These are phyloP conservation scores for Meandrina meandrites DNA, from an alignment of 92 coral and sea anemone species.

Conservation along the genomic window DNA sequence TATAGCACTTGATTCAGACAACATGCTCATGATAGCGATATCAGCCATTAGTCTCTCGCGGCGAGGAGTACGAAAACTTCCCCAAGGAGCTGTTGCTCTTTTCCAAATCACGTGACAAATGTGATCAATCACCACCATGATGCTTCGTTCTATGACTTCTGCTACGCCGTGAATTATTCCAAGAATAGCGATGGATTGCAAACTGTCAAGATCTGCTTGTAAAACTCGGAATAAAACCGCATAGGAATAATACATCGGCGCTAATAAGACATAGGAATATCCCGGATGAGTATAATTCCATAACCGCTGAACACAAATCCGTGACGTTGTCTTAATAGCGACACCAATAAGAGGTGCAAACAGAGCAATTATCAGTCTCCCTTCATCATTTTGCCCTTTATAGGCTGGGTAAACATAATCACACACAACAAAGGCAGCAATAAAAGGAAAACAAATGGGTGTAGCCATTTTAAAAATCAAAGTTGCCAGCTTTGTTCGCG, in stretches of 20 bases:
- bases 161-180: constrained; percentile 28
- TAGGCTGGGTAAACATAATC: too few relatives aligned
- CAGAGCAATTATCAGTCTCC: too few relatives aligned
- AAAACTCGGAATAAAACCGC: constrained; percentile 20
- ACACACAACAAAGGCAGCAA: too few relatives aligned
- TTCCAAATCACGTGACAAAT: constrained; percentile 4
- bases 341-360: too few relatives aligned
- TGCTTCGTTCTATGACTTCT: constrained; percentile 31
- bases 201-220: constrained; percentile 9
- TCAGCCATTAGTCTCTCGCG: constrained; percentile 48
- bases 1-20: constrained; percentile 35
- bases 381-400: too few relatives aligned
- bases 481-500: background rate
- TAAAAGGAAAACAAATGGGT: too few relatives aligned
- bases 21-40: constrained; percentile 48
- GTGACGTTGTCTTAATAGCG: too few relatives aligned
- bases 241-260: constrained; percentile 9
- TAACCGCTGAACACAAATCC: background rate
- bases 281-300: background rate
- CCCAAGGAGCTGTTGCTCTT: constrained; percentile 33
- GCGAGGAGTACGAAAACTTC: constrained; percentile 48
- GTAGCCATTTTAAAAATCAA: background rate
- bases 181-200: constrained; percentile 8
- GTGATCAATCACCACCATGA: constrained; percentile 22
- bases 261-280: background rate